Conservation (phyloP, 2,113 vertebrate genomes). For the Suncus etruscus region DNA sequence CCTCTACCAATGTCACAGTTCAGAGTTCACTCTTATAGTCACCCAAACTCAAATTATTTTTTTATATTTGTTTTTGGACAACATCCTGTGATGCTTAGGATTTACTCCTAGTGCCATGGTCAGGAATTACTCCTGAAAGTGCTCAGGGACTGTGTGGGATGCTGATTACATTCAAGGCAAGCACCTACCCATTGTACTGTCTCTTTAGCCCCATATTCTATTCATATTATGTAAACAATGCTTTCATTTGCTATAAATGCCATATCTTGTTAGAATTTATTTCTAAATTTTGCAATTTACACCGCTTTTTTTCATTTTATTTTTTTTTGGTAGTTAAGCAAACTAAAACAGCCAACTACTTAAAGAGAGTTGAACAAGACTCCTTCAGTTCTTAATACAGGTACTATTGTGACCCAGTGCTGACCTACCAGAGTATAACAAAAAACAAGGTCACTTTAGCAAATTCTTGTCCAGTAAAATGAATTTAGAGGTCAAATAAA, state of each 20-base stretch:
- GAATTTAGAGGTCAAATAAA: neutral
- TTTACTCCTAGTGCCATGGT: no score
- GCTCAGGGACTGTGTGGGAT: no score
- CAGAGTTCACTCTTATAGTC: neutral
- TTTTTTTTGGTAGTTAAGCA: neutral
- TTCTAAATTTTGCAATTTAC: neutral
- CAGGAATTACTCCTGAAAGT: no score
- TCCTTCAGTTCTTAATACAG: neutral
- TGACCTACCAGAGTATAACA: neutral
- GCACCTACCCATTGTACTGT: no score
- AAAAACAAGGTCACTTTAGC: neutral
- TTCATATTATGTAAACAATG: neutral
- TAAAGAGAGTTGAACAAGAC: neutral
- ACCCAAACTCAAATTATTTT: neutral
- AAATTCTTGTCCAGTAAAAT: neutral
- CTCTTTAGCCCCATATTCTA: no score
- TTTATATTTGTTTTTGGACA: no score
- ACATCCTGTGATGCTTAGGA: no score
- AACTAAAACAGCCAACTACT: neutral
- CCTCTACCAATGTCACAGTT: no score
- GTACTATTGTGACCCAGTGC: neutral
- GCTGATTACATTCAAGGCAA: no score
- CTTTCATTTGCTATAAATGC: neutral
- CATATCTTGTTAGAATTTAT: neutral
- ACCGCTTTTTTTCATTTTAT: neutral